Evolutionary conservation across 1,140 invertebrate species (phyloP), one percentile per base, ranked within the genome.

Genomic region (Brachionus paranguensis): DNA sequence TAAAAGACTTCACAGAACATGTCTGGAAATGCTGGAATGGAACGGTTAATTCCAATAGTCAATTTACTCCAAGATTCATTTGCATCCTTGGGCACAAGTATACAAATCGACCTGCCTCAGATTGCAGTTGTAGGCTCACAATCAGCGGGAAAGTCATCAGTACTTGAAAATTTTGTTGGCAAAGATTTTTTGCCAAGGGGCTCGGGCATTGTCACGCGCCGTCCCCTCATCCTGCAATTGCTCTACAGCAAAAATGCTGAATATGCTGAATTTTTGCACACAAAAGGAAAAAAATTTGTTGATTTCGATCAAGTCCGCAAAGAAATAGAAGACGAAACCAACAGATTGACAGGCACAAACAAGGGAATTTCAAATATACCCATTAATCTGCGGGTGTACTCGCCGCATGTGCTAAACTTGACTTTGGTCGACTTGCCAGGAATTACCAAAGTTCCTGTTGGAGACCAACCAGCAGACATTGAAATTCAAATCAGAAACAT

Each of bases 1-100:
- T 20, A 60, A 20, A 20, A 60, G 53, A 10, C n/a, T 20, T 2
- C 8, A 60, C 20, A 20, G 3, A 81, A 64, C 37, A 81, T 81
- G 78, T 60, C 72, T 29, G 72, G 72, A 27, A 97, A 97, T 90
- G 89, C 92, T 88, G 95, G 95, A 89, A 97, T 98, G 96, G 96
- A 98, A 91, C 93, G 94, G 89, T 93, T 99, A 89, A 99, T 99
- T 90, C 96, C 96, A 85, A 97, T 98, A 89, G 96, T 99, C 87
- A 99, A 99, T 92, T 96, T 95, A 91, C 92, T 99, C 85, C 96
- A 99, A 92, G 97, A 99, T 96, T 97, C 97, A 83, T 99, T 99
- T 91, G 95, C 96, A 85, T 95, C 96, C 87, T 91, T 99, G 86
- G 97, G 96, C 81, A 99, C 91, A 96, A 98, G 88, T 97, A 99